A percentile compares a stretch with the other conserved stretches of the same genome.
phyloP scores from a whole-genome alignment of 2,888 invertebrate genomes.

The Dynastes maya region DNA sequence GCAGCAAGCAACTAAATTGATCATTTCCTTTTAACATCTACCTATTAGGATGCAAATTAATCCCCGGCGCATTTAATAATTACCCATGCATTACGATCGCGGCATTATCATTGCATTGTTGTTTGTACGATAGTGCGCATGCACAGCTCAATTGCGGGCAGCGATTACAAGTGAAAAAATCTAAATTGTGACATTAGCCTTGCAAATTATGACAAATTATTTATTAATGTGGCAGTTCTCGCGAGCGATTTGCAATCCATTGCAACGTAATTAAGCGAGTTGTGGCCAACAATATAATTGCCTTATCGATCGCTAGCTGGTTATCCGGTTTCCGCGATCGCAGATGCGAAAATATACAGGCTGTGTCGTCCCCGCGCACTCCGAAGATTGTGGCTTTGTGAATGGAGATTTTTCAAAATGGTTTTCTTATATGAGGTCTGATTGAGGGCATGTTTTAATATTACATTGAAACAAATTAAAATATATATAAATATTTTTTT shows the following conservation, averaged over 20 bases:
- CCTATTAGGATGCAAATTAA: conserved; percentile 13
- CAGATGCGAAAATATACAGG: neutral
- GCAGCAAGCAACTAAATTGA: neutral
- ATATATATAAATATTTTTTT: no score
- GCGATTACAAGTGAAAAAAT: conserved; percentile 32
- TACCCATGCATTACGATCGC: conserved; percentile 17
- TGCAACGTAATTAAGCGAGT: neutral
- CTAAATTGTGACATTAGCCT: conserved; percentile 40
- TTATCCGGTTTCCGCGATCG: neutral
- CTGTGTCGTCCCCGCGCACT: no score
- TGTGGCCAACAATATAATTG: conserved; percentile 1
- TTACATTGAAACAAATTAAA: no score
- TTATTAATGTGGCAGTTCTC: conserved; percentile 39
- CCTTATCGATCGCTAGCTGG: neutral
- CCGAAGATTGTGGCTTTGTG: no score
- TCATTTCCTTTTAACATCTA: conserved; percentile 21
- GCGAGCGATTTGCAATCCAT: conserved; percentile 34
- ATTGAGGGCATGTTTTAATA: no score
- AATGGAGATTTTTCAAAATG: no score
- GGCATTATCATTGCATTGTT: conserved; percentile 12
- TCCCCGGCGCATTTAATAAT: conserved; percentile 3
- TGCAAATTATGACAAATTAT: conserved; percentile 45
- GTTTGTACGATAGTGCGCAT: conserved; percentile 1
- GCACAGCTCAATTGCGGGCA: neutral
- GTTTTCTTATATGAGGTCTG: no score